phyloP scores from a whole-genome alignment of 2,113 vertebrate species.

The Ciconia boyciana region DNA sequence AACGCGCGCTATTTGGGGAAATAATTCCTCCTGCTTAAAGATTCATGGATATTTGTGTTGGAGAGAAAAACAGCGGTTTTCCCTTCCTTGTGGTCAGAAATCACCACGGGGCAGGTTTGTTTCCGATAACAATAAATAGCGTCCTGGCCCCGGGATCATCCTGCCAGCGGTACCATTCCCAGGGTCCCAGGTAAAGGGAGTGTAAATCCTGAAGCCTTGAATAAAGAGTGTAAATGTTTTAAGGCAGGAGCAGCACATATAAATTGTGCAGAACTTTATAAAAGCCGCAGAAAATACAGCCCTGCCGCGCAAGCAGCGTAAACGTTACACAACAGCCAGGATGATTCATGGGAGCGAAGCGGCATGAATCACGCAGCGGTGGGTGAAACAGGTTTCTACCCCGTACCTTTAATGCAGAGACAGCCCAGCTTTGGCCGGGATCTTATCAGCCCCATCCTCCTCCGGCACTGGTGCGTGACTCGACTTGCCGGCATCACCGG shows the following conservation, averaged over 20 bases:
- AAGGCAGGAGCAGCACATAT: neutral
- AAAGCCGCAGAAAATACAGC: constrained; percentile 51
- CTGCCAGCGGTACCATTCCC: neutral
- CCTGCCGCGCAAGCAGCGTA: neutral
- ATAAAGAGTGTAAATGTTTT: neutral
- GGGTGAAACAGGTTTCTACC: constrained; percentile 46
- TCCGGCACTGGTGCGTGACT: neutral
- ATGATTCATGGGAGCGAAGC: constrained; percentile 36
- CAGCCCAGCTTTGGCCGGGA: neutral
- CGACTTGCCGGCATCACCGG: neutral
- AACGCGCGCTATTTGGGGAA: neutral
- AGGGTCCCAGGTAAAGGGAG: neutral
- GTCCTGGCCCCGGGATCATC: neutral
- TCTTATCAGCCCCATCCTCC: constrained; percentile 31
- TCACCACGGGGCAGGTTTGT: neutral
- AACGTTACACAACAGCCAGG: constrained; percentile 14
- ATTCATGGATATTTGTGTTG: constrained; percentile 22
- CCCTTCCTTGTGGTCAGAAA: neutral
- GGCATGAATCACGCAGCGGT: constrained; percentile 2
- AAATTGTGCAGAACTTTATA: constrained; percentile 40
- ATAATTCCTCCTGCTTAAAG: constrained; percentile 47
- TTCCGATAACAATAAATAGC: neutral
- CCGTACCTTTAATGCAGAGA: neutral
- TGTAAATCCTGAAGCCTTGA: constrained; percentile 25
- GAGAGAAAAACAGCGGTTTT: neutral